Base-by-base conservation (phyloP, 2,797 vertebrate species). In the Alosa sapidissima region DNA sequence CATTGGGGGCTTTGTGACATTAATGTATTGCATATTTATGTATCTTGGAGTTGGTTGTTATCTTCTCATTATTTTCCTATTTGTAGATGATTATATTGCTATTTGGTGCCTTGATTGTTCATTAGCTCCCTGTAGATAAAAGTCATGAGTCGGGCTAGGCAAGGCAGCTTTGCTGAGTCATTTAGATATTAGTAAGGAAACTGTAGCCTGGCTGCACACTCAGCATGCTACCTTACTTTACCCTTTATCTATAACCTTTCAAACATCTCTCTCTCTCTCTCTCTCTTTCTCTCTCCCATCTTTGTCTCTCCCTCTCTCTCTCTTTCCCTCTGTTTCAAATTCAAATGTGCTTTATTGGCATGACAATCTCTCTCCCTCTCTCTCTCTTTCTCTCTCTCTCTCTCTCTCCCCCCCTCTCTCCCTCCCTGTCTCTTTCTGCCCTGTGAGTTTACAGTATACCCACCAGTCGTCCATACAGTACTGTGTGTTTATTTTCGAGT, bases 401-500 rank as follows among this genome's bases (percentile, higher is more conserved):
- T 60, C 3, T 60, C 19, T 60, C 19, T n/a, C 8, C 1, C 19
- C 5, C 19, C n/a, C 54, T 55, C 19, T 60, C 21, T 7, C 55
- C n/a, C 55, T 19, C 0, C n/a, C 55, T 60, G 4, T 9, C 58
- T 62, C 55, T 19, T 11, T 55, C 16, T 55, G 52, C 14, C 14
- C 14, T 62, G 21, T 24, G 58, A 62, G 58, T 24, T 24, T 62
- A 62, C n/a, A 62, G 58, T 60, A 9, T 28, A 5, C 54, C 28
- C 24, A 58, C 33, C 72, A 47, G 28, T 0, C 47, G 51, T 51
- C 45, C 81, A 11, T 81, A 81, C 87, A 60, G 83, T 85, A 81
- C 51, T 33, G 51, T 28, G 45, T 88, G 87, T 89, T 89, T 91
- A 85, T 90, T 88, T 88, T 88, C 84, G 84, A 86, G 83, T 8